Conservation (phyloP, 1,140 invertebrate genomes). For the Phocides pigmalion region DNA sequence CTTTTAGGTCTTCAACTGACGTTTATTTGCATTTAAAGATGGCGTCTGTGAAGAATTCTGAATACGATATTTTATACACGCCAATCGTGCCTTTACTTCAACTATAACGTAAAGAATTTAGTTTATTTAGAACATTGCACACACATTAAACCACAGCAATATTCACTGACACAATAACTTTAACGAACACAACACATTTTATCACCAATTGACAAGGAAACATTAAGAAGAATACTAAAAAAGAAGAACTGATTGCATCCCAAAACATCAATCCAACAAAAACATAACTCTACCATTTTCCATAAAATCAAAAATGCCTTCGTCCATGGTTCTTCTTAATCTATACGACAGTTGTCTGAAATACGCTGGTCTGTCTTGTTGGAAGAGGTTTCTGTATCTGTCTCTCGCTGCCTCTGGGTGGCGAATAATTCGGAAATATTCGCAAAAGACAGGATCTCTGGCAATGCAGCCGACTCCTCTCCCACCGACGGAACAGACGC, state of each 20-base stretch:
- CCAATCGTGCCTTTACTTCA: no score
- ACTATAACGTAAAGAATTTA: no score
- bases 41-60: no score
- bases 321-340: slow-evolving; percentile 68
- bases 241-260: slow-evolving; percentile 11
- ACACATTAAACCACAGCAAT: no score
- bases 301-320: slow-evolving; percentile 55
- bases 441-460: slow-evolving; percentile 58
- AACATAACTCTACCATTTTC: slow-evolving; percentile 53
- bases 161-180: no score
- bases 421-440: slow-evolving; percentile 55
- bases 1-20: no score
- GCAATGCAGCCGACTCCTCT: slow-evolving; percentile 48
- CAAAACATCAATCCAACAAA: neutral
- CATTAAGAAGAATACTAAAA: slow-evolving; percentile 15
- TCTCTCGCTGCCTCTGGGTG: slow-evolving; percentile 40
- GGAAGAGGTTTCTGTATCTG: slow-evolving; percentile 51
- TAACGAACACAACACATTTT: neutral
- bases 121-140: no score
- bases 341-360: slow-evolving; percentile 65
- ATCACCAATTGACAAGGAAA: neutral
- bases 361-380: slow-evolving; percentile 64
- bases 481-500: slow-evolving; percentile 58
- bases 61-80: no score
- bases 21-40: no score